A percentile compares a stretch with the other conserved stretches of the same genome.
These are phyloP conservation scores for Platynereis dumerilii DNA, from an alignment of 2,888 invertebrate genomes.

Conservation along the genomic window DNA sequence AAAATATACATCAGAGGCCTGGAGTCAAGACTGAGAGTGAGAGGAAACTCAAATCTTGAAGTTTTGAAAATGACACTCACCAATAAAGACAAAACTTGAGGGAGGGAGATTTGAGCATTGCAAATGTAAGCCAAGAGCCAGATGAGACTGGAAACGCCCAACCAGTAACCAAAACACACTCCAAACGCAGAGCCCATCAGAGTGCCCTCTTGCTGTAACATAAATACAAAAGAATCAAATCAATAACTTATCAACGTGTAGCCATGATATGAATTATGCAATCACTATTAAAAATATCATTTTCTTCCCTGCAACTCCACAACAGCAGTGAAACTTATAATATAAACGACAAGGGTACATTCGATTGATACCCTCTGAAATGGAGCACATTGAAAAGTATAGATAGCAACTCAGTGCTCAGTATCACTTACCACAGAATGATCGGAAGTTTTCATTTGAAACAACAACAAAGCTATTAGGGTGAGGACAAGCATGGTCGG, in stretches of 20 bases:
- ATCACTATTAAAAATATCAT: no score
- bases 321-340: no score
- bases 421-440: slow-evolving; percentile 62
- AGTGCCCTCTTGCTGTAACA: slow-evolving; percentile 65
- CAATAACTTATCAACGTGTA: no score
- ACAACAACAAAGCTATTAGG: slow-evolving; percentile 65
- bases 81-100: slow-evolving; percentile 64
- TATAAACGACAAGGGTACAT: no score
- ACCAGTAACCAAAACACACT: slow-evolving; percentile 66
- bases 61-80: slow-evolving; percentile 51
- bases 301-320: no score
- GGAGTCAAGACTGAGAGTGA: no score
- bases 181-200: slow-evolving; percentile 66
- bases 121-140: slow-evolving; percentile 63
- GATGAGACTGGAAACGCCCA: slow-evolving; percentile 61
- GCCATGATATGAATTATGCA: no score
- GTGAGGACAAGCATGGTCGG: slow-evolving; percentile 66
- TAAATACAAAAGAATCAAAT: neutral
- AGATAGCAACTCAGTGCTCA: no score
- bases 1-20: no score
- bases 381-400: no score
- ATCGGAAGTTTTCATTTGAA: slow-evolving; percentile 65
- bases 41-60: no score
- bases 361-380: no score
- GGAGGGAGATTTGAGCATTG: slow-evolving; percentile 59